Conservation (phyloP, 2,797 vertebrate genomes). For the Philypnodon macrostomus region DNA sequence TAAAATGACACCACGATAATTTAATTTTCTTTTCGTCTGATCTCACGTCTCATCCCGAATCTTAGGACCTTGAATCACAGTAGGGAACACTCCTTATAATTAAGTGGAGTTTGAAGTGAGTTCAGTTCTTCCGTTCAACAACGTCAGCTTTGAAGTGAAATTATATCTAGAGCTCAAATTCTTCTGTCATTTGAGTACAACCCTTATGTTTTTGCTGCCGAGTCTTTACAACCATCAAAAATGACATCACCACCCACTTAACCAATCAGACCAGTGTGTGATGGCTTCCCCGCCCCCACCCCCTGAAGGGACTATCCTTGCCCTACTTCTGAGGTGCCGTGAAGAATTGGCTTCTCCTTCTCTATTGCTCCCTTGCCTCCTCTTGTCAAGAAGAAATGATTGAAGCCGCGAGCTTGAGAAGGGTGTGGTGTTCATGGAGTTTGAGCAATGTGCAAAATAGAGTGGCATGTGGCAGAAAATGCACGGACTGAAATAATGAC, state of each 20-base stretch:
- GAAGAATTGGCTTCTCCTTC: conserved; percentile 64
- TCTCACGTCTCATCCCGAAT: conserved; percentile 23
- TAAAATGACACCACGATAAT: no score
- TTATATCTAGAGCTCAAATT: conserved; percentile 14
- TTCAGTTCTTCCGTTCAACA: conserved; percentile 15
- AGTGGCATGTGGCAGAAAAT: conserved; percentile 1
- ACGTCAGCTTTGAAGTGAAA: conserved; percentile 36
- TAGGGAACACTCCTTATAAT: conserved; percentile 24
- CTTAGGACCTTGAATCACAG: conserved; percentile 35
- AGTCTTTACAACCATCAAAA: conserved; percentile 28
- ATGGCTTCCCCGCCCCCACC: conserved; percentile 27
- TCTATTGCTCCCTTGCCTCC: conserved; percentile 36
- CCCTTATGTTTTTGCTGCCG: conserved; percentile 19
- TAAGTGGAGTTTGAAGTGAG: conserved; percentile 35
- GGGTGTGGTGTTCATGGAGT: conserved; percentile 43
- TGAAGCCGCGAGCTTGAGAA: conserved; percentile 49
- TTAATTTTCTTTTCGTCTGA: conserved; percentile 28
- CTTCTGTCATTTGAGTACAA: conserved; percentile 21
- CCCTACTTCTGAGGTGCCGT: conserved; percentile 73
- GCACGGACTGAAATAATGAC: conserved; percentile 18
- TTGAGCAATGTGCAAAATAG: conserved; percentile 49
- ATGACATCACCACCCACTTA: conserved; percentile 44
- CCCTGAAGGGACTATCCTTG: conserved; percentile 65
- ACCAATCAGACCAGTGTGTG: conserved; percentile 58
- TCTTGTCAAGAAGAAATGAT: conserved; percentile 56